A percentile compares a stretch with the other conserved stretches of the same genome.
phyloP scores from a whole-genome alignment of 2,888 invertebrate species.

The Cataglyphis livida region DNA sequence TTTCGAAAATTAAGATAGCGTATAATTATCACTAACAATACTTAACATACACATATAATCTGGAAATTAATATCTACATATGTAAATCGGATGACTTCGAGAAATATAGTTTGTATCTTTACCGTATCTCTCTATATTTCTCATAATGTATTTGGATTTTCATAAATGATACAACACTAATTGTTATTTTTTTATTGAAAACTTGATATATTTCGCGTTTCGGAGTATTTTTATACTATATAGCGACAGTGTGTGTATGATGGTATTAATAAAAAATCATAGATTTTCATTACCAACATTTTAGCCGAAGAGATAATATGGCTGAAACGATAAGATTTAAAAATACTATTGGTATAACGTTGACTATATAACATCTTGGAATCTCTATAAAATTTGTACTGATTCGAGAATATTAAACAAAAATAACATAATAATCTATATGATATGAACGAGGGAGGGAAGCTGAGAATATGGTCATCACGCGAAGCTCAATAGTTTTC shows the following conservation, averaged over 20 bases:
- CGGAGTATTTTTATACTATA: background rate
- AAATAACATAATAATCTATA: slow-evolving; percentile 19
- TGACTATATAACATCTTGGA: background rate
- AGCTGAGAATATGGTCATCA: slow-evolving; percentile 20
- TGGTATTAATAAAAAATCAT: slow-evolving; percentile 8
- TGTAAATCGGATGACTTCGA: background rate
- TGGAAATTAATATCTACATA: background rate
- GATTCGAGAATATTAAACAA: background rate
- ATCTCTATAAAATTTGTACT: background rate
- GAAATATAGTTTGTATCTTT: background rate
- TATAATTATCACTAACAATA: slow-evolving; percentile 3
- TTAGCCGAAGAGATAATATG: background rate
- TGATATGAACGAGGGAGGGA: slow-evolving; percentile 8
- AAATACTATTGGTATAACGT: background rate
- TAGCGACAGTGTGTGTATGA: background rate
- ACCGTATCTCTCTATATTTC: background rate
- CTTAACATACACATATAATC: background rate
- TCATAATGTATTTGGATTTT: background rate
- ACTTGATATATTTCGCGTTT: slow-evolving; percentile 6
- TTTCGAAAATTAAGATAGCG: slow-evolving; percentile 26
- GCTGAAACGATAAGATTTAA: background rate
- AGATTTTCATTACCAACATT: background rate
- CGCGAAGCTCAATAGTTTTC: slow-evolving; percentile 52
- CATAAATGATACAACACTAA: background rate
- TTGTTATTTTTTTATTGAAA: background rate